Conservation (phyloP, 92 coral and sea anemone species). For the Actinernus sp. region DNA sequence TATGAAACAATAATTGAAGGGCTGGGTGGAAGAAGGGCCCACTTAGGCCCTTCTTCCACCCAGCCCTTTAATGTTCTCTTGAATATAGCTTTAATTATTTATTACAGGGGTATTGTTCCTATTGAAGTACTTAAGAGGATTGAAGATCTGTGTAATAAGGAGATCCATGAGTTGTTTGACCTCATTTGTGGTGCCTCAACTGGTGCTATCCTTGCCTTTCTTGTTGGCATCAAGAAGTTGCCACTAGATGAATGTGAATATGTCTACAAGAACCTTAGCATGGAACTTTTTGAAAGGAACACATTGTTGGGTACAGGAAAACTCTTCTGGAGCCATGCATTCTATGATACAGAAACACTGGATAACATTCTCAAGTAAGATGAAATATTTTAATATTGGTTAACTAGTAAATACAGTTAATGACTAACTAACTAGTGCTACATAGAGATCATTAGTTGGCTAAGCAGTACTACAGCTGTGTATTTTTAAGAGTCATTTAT, state of each 20-base stretch:
- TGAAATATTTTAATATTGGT: neutral
- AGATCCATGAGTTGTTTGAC: conserved; percentile 89
- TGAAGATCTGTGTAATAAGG: conserved; percentile 77
- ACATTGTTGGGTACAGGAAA: conserved; percentile 95
- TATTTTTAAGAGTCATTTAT: too few species aligned
- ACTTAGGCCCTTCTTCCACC: too few species aligned
- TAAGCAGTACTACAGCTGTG: too few species aligned
- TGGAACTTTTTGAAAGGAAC: conserved; percentile 88
- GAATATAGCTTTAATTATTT: too few species aligned
- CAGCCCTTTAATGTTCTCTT: too few species aligned
- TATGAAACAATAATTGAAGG: too few species aligned
- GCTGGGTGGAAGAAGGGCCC: too few species aligned
- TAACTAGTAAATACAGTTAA: too few species aligned
- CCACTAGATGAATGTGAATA: conserved; percentile 89
- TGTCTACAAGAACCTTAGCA: conserved; percentile 82
- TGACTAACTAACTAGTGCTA: too few species aligned
- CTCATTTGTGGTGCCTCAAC: conserved; percentile 94
- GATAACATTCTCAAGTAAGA: conserved; percentile 92
- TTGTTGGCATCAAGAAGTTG: conserved; percentile 83
- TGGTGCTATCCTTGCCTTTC: conserved; percentile 92
- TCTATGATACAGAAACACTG: conserved; percentile 87
- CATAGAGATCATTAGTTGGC: too few species aligned
- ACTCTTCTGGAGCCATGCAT: conserved; percentile 93
- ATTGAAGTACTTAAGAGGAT: conserved; percentile 94
- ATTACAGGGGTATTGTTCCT: conserved; percentile 81